These are phyloP conservation scores for Limanda limanda DNA, from an alignment of 2,113 vertebrate species.

Conservation along the genomic window DNA sequence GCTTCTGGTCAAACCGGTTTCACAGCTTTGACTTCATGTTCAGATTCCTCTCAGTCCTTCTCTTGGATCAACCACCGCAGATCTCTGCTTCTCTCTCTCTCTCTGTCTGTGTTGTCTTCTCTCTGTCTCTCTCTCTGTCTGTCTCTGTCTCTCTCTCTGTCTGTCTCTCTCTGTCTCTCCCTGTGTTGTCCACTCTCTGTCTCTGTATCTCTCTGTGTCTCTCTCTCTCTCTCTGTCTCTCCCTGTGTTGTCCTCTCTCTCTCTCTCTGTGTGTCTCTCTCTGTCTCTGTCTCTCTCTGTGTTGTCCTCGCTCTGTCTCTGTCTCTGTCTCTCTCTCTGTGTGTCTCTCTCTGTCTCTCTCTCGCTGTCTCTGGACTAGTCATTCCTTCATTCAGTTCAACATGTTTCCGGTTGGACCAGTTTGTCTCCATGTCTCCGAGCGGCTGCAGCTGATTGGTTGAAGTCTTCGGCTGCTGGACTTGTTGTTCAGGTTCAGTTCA, in stretches of 20 bases:
- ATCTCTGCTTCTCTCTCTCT: neutral
- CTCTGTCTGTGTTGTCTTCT: neutral
- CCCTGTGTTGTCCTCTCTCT: no score
- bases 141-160: no score
- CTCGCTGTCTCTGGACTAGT: neutral
- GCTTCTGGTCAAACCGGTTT: neutral
- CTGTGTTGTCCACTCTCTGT: no score
- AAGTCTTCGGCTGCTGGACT: no score
- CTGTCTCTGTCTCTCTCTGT: no score
- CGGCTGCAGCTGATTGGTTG: slow-evolving; percentile 19
- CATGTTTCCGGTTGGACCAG: slow-evolving; percentile 54
- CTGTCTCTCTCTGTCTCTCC: no score
- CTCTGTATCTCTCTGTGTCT: no score
- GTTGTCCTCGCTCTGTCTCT: neutral
- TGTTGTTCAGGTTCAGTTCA: neutral
- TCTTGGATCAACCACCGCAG: neutral
- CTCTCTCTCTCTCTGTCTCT: no score
- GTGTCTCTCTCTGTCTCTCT: no score
- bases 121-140: no score
- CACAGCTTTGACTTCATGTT: neutral
- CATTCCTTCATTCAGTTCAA: neutral
- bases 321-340: no score
- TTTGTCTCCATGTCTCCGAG: slow-evolving; percentile 54
- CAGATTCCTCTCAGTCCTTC: neutral
- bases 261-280: no score